A percentile compares a stretch with the other conserved stretches of the same genome.
phyloP scores from a whole-genome alignment of 30 jellyfish, hydroid and myxozoan species.

The Hydractinia symbiolongicarpus region DNA sequence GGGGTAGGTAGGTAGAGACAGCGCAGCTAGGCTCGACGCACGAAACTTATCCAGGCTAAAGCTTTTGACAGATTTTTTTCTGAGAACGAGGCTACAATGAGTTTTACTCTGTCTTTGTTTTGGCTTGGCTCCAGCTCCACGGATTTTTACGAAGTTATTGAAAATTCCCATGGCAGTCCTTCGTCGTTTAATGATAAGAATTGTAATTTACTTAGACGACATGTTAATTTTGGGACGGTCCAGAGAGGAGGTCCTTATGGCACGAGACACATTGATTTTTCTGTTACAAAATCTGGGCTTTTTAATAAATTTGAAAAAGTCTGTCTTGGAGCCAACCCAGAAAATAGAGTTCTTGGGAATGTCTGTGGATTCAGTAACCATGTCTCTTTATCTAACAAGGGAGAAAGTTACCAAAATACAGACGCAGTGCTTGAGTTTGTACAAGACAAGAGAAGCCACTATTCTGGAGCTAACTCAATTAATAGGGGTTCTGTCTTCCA shows the following conservation, averaged over 20 bases:
- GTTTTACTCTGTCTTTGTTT: constrained; percentile 14
- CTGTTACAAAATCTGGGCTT: neutral
- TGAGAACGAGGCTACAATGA: no score
- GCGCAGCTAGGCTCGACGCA: no score
- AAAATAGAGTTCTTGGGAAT: neutral
- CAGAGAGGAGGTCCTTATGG: neutral
- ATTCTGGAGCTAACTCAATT: neutral
- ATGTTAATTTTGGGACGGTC: constrained; percentile 1
- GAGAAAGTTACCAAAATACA: neutral
- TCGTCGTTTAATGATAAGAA: neutral
- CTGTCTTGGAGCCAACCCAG: neutral
- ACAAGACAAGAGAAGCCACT: neutral
- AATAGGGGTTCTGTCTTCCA: constrained; percentile 3
- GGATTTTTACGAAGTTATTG: neutral
- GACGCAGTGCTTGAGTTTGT: constrained; percentile 1
- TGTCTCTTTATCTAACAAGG: neutral
- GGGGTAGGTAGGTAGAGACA: no score
- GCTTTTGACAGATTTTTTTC: no score
- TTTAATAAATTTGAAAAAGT: neutral
- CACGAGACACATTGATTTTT: neutral
- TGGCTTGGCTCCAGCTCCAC: neutral
- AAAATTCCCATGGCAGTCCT: neutral
- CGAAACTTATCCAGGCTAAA: no score
- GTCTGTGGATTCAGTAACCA: neutral
- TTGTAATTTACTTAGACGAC: neutral